Evolutionary conservation across 2,888 invertebrate species (phyloP).

Genomic region (Lamellibrachia columna): DNA sequence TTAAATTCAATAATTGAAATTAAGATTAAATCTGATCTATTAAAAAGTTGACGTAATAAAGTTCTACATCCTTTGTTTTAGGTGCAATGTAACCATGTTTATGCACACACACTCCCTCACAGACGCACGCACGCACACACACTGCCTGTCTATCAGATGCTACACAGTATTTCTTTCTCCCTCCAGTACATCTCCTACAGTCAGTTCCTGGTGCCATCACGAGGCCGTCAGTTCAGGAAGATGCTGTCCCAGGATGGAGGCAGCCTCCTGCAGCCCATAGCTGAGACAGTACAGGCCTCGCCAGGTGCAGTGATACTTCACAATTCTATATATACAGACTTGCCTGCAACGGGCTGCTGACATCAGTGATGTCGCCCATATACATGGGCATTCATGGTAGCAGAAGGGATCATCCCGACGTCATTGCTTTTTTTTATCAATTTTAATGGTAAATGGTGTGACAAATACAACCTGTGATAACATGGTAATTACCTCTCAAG

Average conservation of each 20-base stretch:
- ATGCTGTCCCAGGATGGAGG: neutral
- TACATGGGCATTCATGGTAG: neutral
- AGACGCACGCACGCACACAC: neutral
- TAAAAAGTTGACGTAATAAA: no score
- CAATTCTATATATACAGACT: neutral
- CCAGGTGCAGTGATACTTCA: slow-evolving; percentile 31
- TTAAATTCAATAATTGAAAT: no score
- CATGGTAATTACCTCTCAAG: neutral
- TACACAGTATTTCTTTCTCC: slow-evolving; percentile 31
- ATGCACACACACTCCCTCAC: neutral
- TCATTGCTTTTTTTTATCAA: neutral
- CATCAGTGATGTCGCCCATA: neutral
- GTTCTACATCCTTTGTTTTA: no score
- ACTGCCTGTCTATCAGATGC: neutral
- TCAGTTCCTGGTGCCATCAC: slow-evolving; percentile 79
- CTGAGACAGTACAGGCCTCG: slow-evolving; percentile 38
- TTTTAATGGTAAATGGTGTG: neutral
- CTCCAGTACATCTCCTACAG: slow-evolving; percentile 87
- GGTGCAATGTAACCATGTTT: neutral
- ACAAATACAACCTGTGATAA: neutral
- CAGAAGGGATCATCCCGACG: neutral
- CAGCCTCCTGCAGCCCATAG: slow-evolving; percentile 23
- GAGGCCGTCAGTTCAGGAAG: slow-evolving; percentile 19
- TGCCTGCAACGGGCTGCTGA: neutral
- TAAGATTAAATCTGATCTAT: no score